Percentiles rank a stretch among this genome's conserved stretches.
Conservation (phyloP, 1,140 invertebrate species). For the Rhizoglyphus robini region DNA sequence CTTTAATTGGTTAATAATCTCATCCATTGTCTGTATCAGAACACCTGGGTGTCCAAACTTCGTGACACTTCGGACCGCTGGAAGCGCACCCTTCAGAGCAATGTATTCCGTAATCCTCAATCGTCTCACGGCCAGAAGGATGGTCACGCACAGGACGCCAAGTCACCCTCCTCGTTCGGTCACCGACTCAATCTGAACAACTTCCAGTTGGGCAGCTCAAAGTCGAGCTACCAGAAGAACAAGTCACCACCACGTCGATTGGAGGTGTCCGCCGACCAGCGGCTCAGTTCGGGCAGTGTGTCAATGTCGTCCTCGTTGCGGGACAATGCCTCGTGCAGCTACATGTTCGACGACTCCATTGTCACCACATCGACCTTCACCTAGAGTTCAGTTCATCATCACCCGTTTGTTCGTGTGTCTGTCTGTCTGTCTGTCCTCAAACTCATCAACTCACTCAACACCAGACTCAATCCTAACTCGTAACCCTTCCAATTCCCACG, state of each 20-base stretch:
- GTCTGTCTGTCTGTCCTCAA: background rate
- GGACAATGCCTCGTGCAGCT: background rate
- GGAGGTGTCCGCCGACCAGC: background rate
- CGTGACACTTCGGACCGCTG: constrained; percentile 42
- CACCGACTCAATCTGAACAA: background rate
- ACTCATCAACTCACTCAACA: no score
- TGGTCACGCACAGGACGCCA: background rate
- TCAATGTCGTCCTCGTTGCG: constrained; percentile 10
- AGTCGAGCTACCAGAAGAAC: background rate
- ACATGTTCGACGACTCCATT: background rate
- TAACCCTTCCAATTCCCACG: background rate
- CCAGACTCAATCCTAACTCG: background rate
- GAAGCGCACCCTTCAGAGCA: constrained; percentile 40
- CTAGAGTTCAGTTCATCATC: background rate
- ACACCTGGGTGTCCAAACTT: constrained; percentile 39
- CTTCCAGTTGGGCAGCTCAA: background rate
- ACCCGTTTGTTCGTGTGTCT: background rate
- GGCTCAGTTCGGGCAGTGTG: constrained; percentile 16
- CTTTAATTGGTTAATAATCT: constrained; percentile 12
- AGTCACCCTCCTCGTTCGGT: background rate
- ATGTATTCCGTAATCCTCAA: constrained; percentile 32
- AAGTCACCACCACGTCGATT: background rate
- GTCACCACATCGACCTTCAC: background rate
- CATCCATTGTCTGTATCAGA: constrained; percentile 30
- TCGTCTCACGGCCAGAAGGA: constrained; percentile 4